These are phyloP conservation scores for Drosophila pallidifrons DNA, from an alignment of 1,140 invertebrate genomes.

Conservation along the genomic window DNA sequence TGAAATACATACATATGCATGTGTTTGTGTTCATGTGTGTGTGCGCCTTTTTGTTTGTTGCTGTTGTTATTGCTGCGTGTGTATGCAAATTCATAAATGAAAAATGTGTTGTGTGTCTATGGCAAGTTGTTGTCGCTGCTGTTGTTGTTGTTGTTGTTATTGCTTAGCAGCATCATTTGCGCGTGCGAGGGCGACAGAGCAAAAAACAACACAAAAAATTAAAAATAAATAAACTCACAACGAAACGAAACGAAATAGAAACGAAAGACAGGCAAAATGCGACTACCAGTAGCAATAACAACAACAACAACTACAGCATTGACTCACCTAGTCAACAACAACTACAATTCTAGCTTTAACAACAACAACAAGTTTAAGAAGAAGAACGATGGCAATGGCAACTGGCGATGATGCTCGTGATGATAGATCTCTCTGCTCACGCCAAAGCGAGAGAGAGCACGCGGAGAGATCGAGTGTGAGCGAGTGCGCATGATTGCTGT, in stretches of 20 bases:
- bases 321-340: conserved; percentile 66
- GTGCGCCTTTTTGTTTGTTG: conserved; percentile 21
- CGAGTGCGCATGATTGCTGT: conserved; percentile 6
- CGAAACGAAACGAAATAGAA: conserved; percentile 20
- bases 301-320: conserved; percentile 48
- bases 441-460: conserved; percentile 7
- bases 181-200: conserved; percentile 38
- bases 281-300: conserved; percentile 32
- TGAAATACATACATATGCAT: conserved; percentile 75
- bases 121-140: conserved; percentile 48
- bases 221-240: conserved; percentile 8
- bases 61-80: conserved; percentile 59
- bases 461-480: neutral
- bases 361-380: neutral
- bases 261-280: conserved; percentile 24
- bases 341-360: neutral
- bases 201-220: neutral
- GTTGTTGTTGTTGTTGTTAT: conserved; percentile 39
- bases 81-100: conserved; percentile 79
- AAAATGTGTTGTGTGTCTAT: conserved; percentile 58
- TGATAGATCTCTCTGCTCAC: conserved; percentile 44
- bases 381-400: neutral
- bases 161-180: conserved; percentile 48
- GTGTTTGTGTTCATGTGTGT: conserved; percentile 14
- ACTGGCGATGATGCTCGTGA: conserved; percentile 35